Evolutionary conservation across 2,797 vertebrate species (phyloP), one percentile per base, ranked within the genome.

Genomic region (Sparus aurata): DNA sequence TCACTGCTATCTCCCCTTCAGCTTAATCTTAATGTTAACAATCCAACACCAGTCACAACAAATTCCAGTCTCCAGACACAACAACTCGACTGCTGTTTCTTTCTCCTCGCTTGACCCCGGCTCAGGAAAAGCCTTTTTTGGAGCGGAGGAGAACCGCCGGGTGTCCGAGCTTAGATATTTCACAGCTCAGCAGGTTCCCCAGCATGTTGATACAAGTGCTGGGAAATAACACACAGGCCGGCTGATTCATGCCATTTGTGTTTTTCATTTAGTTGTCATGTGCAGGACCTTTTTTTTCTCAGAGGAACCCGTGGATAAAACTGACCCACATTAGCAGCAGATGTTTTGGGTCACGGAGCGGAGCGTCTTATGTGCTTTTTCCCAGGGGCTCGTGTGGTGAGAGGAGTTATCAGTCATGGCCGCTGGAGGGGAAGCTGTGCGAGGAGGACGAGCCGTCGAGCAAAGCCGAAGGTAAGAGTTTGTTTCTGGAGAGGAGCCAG

Each of bases 131-230:
- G 53, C 77, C 85, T 78, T 77, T 83, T 89, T 76, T 66, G 79
- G 77, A 68, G 55, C 43, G 0, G 25, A n/a, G 72, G 55, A 57
- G 46, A 86, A 79, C 58, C 93, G 3, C 34, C 65, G 75, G 86
- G 87, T 45, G 86, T 89, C 85, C 84, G 3, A 65, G 82, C 88
- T 87, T 79, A 70, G 77, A 86, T 92, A 69, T 90, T 89, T 92
- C 91, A 90, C 93, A 91, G 88, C 92, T 92, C 91, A 58, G 88
- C 65, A 3, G 85, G 91, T 71, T 68, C 43, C 55, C 50, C 10
- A 49, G 78, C 83, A 52, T 94, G 92, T 93, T 94, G 92, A 90
- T 73, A 87, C 92, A 94, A 92, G 93, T 93, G 93, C 83, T 84
- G 83, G 76, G 83, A 88, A 87, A 91, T 62, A 92, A 88, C 86